Percentiles rank a stretch among this genome's conserved stretches.
These are phyloP conservation scores for Cassiopea xamachana DNA, from an alignment of 30 jellyfish, hydroid and myxozoan species.

Conservation along the genomic window DNA sequence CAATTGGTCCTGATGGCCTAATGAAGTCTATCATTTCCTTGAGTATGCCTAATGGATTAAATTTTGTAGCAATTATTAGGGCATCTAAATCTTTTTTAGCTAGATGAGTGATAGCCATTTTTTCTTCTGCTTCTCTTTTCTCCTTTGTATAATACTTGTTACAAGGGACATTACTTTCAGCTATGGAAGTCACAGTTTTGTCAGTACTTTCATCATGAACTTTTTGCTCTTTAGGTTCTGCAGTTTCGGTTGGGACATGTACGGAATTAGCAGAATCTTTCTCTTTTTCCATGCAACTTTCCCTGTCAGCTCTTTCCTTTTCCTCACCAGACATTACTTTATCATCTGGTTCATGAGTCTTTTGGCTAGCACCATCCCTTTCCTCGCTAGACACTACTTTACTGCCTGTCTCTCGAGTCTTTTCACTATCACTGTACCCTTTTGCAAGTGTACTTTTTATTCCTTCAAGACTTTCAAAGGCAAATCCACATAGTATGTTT, in stretches of 20 bases:
- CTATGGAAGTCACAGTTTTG: background rate
- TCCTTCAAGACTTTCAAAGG: slow-evolving; percentile 70
- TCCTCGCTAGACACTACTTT: background rate
- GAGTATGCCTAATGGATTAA: slow-evolving; percentile 69
- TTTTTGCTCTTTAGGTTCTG: background rate
- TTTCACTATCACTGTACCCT: background rate
- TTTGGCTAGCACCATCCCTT: background rate
- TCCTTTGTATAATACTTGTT: slow-evolving; percentile 48
- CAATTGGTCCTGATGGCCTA: slow-evolving; percentile 81
- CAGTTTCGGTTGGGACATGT: background rate
- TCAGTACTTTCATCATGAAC: background rate
- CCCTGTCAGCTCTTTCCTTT: background rate
- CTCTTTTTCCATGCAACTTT: background rate
- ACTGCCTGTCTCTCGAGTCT: too few relatives aligned
- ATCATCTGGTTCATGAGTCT: too few relatives aligned
- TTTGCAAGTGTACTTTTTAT: slow-evolving; percentile 12
- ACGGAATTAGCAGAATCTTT: background rate
- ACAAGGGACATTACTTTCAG: slow-evolving; percentile 36
- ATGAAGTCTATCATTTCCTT: slow-evolving; percentile 66
- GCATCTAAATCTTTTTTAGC: slow-evolving; percentile 66
- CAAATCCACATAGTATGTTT: slow-evolving; percentile 66
- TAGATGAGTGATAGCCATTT: slow-evolving; percentile 52
- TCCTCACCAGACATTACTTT: background rate
- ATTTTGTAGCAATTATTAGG: slow-evolving; percentile 78
- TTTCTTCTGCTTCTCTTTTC: slow-evolving; percentile 20